Percentiles rank a stretch among this genome's conserved stretches.
Evolutionary conservation across 2,888 invertebrate genomes (phyloP).

Genomic region (Cheilosia scutellata): DNA sequence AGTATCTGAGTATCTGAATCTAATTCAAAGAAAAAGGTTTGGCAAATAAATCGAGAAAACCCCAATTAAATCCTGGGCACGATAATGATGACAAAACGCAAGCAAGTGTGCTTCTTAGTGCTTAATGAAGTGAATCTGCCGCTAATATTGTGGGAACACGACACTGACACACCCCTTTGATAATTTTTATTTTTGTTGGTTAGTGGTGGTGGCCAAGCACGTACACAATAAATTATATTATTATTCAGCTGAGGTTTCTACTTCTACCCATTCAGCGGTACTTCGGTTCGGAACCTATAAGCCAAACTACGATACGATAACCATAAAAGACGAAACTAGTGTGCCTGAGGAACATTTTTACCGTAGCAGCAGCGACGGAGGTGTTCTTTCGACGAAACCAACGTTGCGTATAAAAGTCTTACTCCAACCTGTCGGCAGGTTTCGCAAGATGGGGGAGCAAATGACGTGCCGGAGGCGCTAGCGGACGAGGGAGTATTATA

Average conservation of each 20-base stretch:
- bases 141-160: slow-evolving; percentile 68
- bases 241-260: slow-evolving; percentile 65
- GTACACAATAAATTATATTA: slow-evolving; percentile 61
- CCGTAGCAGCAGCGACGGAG: slow-evolving; percentile 1
- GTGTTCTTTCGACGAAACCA: slow-evolving; percentile 37
- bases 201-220: slow-evolving; percentile 36
- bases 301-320: not conserved
- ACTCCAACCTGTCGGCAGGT: slow-evolving; percentile 35
- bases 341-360: slow-evolving; percentile 43
- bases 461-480: slow-evolving; percentile 64
- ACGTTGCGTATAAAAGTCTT: slow-evolving; percentile 60
- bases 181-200: not conserved
- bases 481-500: slow-evolving; percentile 15
- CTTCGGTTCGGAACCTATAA: slow-evolving; percentile 55
- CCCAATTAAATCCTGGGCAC: slow-evolving; percentile 64
- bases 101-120: slow-evolving; percentile 57
- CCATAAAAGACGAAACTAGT: slow-evolving; percentile 26
- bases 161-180: slow-evolving; percentile 49
- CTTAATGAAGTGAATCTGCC: slow-evolving; percentile 73
- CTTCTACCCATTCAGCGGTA: slow-evolving; percentile 53
- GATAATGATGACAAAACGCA: slow-evolving; percentile 46
- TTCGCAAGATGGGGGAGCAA: slow-evolving; percentile 41
- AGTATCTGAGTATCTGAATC: too few species aligned
- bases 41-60: slow-evolving; percentile 70
- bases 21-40: slow-evolving; percentile 46